A percentile compares a stretch with the other conserved stretches of the same genome.
phyloP scores from a whole-genome alignment of 2,888 invertebrate species.

The Venusia cambrica region DNA sequence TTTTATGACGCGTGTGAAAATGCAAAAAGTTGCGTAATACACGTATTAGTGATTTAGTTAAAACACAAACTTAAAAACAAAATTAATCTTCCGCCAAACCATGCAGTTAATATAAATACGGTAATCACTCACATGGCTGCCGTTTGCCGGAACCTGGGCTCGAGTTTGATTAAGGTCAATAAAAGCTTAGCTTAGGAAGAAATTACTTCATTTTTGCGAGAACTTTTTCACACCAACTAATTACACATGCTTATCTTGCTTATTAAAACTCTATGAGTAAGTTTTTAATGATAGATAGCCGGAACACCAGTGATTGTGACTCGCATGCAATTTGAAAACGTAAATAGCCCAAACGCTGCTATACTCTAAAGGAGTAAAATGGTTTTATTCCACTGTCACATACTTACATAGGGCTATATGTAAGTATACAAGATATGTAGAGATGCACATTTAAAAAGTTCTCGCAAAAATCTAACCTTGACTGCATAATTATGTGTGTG shows the following conservation, averaged over 20 bases:
- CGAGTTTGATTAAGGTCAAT: constrained; percentile 30
- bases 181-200: constrained; percentile 56
- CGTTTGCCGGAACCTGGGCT: constrained; percentile 36
- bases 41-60: constrained; percentile 1
- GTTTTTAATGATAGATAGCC: no score
- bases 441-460: constrained; percentile 24
- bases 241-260: neutral
- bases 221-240: constrained; percentile 29
- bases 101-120: constrained; percentile 43
- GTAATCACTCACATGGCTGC: constrained; percentile 46
- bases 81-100: constrained; percentile 24
- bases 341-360: no score
- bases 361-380: no score
- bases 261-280: neutral
- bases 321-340: no score
- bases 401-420: no score
- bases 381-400: no score
- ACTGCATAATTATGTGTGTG: constrained; percentile 59
- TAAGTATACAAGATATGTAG: neutral
- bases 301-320: no score
- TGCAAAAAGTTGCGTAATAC: no score
- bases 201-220: constrained; percentile 35
- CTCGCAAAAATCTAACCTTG: constrained; percentile 40
- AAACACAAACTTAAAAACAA: constrained; percentile 13
- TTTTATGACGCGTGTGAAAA: no score